Evolutionary conservation across 2,113 vertebrate species (phyloP).

Genomic region (Notothenia coriiceps): DNA sequence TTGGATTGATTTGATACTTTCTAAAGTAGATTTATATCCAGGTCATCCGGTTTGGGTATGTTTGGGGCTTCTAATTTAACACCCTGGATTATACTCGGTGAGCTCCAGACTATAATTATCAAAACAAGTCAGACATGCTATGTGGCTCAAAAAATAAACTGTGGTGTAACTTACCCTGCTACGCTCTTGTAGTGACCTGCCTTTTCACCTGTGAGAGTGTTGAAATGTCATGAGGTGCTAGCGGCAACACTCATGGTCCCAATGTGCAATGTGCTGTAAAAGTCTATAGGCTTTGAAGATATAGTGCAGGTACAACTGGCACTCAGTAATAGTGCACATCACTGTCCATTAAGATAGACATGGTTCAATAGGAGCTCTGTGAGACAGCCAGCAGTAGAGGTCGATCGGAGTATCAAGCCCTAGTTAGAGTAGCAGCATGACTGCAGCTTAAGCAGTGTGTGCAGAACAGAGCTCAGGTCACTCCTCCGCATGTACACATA

Average conservation of each 20-base stretch:
- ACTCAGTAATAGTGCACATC: constrained; percentile 66
- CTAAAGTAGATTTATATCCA: constrained; percentile 37
- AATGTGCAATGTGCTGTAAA: constrained; percentile 50
- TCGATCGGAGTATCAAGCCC: constrained; percentile 66
- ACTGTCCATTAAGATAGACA: constrained; percentile 70
- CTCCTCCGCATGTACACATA: constrained; percentile 37
- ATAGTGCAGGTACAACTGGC: constrained; percentile 44
- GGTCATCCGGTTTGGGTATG: constrained; percentile 21
- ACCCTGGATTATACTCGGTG: constrained; percentile 38
- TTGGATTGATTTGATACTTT: constrained; percentile 44
- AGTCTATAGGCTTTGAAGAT: constrained; percentile 48
- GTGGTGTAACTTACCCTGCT: constrained; percentile 15
- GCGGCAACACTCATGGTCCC: constrained; percentile 31
- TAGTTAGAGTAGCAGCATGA: constrained; percentile 34
- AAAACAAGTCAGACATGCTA: constrained; percentile 30
- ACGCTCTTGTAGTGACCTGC: background rate
- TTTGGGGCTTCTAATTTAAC: constrained; percentile 27
- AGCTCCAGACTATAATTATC: constrained; percentile 45
- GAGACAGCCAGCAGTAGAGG: constrained; percentile 55
- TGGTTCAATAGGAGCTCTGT: constrained; percentile 61
- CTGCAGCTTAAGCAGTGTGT: constrained; percentile 47
- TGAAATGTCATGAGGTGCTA: constrained; percentile 35
- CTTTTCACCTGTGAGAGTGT: constrained; percentile 32
- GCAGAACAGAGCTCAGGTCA: constrained; percentile 32
- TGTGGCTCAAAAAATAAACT: constrained; percentile 43